Evolutionary conservation across 1,140 invertebrate genomes (phyloP), one percentile per base, ranked within the genome.

Genomic region (Andricus grossulariae): DNA sequence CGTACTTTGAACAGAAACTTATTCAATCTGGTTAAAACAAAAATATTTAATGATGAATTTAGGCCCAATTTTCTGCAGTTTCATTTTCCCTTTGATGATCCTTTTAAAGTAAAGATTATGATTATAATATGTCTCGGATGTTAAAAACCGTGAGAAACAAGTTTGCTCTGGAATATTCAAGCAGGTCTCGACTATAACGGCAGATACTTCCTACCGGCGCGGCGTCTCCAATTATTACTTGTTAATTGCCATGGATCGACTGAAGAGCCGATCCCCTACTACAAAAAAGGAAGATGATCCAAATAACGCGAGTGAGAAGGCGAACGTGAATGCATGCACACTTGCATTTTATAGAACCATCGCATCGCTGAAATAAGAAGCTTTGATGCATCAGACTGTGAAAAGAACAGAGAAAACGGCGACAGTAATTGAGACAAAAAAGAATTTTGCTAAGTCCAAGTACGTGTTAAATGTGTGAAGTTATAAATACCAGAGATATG

Each of bases 191-290:
- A 66, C n/a, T n/a, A 10, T 18, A 18, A 54, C 15, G 52, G n/a
- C 16, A 18, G n/a, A 54, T 32, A 66, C 57, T 66, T 66, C 57
- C 57, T 66, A 66, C 57, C 21, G 25, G 57, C 57, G 57, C 21
- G 57, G 57, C 57, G 57, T 66, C 57, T 66, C 13, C 57, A 66
- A 66, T 66, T 66, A 66, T 66, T 66, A 66, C 21, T 66, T 66
- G 57, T 66, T 66, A 66, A 66, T 66, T 66, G 57, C 57, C 32
- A 66, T 66, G 57, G 57, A 66, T 66, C 21, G 57, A 66, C 57
- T 66, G 32, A 66, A 66, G 57, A 66, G 57, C 57, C 21, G 57
- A 25, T 66, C 57, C 32, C 57, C 39, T 66, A 66, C 21, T 21
- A 66, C 21, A 66, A 66, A 66, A 66, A 66, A 32, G 25, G 52